Conservation (phyloP, 2,113 vertebrate genomes). For the Dasyurus viverrinus region DNA sequence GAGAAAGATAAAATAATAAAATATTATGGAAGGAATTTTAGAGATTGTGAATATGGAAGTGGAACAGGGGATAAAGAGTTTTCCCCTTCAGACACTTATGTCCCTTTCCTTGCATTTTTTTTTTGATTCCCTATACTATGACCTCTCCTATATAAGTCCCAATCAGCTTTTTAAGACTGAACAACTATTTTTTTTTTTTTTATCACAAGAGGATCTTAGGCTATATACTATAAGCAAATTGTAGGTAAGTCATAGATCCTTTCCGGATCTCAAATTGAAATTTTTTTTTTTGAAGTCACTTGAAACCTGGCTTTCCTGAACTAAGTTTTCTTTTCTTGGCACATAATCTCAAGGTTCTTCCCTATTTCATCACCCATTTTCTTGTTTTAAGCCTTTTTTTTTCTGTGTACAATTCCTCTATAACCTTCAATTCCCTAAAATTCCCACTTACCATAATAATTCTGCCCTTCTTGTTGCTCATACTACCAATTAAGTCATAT, state of each 20-base stretch:
- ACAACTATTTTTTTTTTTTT: too few relatives aligned
- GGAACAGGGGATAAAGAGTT: neutral
- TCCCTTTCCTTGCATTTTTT: neutral
- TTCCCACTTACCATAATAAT: neutral
- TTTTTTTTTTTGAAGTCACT: neutral
- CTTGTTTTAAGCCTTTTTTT: neutral
- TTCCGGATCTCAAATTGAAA: neutral
- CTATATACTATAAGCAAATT: neutral
- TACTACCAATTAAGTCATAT: neutral
- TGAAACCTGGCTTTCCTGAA: neutral
- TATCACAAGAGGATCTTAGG: too few relatives aligned
- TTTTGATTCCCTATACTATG: neutral
- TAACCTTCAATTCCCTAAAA: neutral
- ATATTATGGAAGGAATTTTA: neutral
- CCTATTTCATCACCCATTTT: neutral
- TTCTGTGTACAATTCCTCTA: neutral
- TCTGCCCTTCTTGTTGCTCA: neutral
- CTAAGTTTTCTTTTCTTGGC: neutral
- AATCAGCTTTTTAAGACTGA: too few relatives aligned
- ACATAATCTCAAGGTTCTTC: neutral
- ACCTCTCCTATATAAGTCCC: too few relatives aligned
- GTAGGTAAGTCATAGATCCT: neutral
- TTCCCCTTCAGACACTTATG: neutral
- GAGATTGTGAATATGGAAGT: neutral
- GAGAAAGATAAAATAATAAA: neutral